phyloP scores from a whole-genome alignment of 1,140 invertebrate genomes.

The Heliothis virescens region DNA sequence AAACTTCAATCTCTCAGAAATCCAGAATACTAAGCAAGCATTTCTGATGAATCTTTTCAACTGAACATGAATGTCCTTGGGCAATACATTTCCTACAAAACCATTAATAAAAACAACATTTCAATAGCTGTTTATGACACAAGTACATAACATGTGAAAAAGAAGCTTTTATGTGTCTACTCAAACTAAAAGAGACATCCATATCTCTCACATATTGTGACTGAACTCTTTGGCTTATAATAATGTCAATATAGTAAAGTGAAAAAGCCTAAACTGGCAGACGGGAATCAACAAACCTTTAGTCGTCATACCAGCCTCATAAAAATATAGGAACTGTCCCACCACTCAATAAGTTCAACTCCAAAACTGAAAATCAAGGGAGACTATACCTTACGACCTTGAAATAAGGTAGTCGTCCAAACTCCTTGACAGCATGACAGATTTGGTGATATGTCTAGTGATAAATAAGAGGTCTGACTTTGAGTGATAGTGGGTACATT shows the following conservation, averaged over 20 bases:
- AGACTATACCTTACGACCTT: constrained; percentile 3
- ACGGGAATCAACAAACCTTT: constrained; percentile 49
- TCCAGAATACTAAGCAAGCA: too few species aligned
- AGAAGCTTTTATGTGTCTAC: constrained; percentile 9
- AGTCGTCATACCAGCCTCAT: constrained; percentile 44
- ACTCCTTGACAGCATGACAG: not conserved
- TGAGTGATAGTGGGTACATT: constrained; percentile 53
- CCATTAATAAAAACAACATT: not conserved
- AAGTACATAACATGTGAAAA: not conserved
- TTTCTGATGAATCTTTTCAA: not conserved
- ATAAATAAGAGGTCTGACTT: constrained; percentile 55
- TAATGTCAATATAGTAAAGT: constrained; percentile 47
- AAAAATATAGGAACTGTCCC: constrained; percentile 48
- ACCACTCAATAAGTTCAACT: not conserved
- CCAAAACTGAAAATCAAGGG: not conserved
- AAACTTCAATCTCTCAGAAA: too few species aligned
- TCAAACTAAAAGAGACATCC: not conserved
- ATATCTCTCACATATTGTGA: not conserved
- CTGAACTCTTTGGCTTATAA: constrained; percentile 26
- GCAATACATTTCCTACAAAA: not conserved
- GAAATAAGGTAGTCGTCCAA: not conserved
- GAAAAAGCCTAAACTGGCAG: constrained; percentile 45
- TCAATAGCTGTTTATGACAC: not conserved
- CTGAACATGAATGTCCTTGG: not conserved
- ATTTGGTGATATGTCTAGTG: constrained; percentile 46